A percentile compares a stretch with the other conserved stretches of the same genome.
phyloP scores from a whole-genome alignment of 2,797 vertebrate genomes.

The Uromys caudimaculatus region DNA sequence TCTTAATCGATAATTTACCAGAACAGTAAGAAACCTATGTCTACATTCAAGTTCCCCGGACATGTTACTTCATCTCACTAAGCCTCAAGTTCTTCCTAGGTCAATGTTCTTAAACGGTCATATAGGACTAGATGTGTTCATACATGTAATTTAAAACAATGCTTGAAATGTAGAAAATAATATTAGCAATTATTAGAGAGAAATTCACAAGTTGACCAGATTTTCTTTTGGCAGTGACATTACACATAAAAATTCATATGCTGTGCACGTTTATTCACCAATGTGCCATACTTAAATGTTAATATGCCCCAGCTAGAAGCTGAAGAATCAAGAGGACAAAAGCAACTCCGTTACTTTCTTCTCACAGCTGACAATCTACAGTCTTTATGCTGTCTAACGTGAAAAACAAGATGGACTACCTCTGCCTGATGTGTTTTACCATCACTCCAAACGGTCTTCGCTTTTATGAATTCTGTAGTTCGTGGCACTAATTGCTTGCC shows the following conservation, averaged over 20 bases:
- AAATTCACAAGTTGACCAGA: constrained; percentile 1
- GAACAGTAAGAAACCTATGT: background rate
- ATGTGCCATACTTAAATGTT: background rate
- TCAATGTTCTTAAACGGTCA: background rate
- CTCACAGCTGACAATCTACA: background rate
- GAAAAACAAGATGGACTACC: background rate
- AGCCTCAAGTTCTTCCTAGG: background rate
- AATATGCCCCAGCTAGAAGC: background rate
- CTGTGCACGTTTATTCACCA: background rate
- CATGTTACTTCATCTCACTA: background rate
- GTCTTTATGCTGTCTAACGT: constrained; percentile 38
- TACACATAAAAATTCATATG: background rate
- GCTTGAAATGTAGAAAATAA: background rate
- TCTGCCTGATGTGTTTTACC: background rate
- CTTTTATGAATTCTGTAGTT: background rate
- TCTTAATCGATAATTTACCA: constrained; percentile 6
- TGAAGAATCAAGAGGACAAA: background rate
- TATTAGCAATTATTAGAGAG: background rate
- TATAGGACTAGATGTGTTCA: background rate
- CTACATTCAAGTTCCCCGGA: background rate
- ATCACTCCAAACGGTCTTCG: background rate
- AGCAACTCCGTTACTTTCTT: background rate
- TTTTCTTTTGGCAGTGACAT: constrained; percentile 19
- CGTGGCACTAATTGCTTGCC: constrained; percentile 14
- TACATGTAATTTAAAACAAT: background rate